Conservation (phyloP, 2,797 vertebrate genomes). For the Peromyscus attwateri region DNA sequence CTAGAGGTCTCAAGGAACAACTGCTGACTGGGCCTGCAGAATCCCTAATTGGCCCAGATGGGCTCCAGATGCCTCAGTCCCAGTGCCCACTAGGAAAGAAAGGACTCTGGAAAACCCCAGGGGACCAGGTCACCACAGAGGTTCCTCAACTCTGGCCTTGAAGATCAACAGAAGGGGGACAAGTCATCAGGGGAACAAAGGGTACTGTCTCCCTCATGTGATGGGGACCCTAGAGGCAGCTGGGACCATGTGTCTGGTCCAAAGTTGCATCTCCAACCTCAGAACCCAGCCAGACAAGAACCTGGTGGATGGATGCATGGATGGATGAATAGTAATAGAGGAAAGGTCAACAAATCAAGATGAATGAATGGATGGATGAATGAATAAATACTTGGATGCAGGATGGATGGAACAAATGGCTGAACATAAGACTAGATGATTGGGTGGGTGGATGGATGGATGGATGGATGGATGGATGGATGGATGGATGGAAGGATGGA, state of each 20-base stretch:
- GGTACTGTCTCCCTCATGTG: not conserved
- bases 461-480: not conserved
- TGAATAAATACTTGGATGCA: not conserved
- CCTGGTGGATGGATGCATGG: no score
- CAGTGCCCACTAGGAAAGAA: accelerated
- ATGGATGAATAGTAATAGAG: not conserved
- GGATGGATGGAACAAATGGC: not conserved
- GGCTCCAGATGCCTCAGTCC: not conserved
- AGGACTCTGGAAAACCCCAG: not conserved
- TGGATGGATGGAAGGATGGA: not conserved
- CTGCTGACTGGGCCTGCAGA: not conserved
- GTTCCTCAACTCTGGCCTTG: not conserved
- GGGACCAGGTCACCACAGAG: not conserved
- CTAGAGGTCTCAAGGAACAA: not conserved
- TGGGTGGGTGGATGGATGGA: not conserved
- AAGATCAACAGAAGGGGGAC: not conserved
- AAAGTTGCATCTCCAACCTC: not conserved
- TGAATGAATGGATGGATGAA: no score
- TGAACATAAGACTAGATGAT: no score
- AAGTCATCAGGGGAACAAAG: not conserved
- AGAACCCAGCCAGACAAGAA: not conserved
- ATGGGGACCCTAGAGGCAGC: not conserved
- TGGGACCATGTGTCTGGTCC: not conserved
- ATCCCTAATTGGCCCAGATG: not conserved
- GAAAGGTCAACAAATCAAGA: not conserved